Percentiles rank a stretch among this genome's conserved stretches.
Conservation (phyloP, 2,797 vertebrate genomes). For the Staurois parvus region DNA sequence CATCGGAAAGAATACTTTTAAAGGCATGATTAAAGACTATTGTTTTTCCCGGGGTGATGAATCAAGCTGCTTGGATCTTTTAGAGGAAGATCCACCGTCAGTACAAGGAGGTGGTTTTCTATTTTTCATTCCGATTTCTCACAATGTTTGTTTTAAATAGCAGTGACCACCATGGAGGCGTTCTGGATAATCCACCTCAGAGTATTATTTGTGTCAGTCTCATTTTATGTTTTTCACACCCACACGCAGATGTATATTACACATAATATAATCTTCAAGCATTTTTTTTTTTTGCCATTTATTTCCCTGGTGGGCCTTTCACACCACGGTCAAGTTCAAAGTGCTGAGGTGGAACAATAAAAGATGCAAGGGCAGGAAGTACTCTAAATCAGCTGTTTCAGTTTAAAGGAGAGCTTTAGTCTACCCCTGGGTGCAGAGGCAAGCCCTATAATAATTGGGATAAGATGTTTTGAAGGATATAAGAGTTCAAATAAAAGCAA, state of each 20-base stretch:
- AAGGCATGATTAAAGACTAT: conserved; percentile 14
- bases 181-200: background rate
- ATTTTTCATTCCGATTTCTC: too few relatives aligned
- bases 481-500: too few relatives aligned
- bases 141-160: background rate
- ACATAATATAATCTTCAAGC: background rate
- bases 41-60: background rate
- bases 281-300: background rate
- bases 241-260: background rate
- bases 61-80: background rate
- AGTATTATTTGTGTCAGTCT: background rate
- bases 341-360: background rate
- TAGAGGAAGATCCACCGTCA: background rate
- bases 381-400: conserved; percentile 1
- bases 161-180: background rate
- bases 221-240: background rate
- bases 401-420: background rate
- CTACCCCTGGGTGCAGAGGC: background rate
- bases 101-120: too few relatives aligned
- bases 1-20: conserved; percentile 8
- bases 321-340: background rate
- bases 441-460: background rate
- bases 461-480: too few relatives aligned
- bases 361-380: background rate
- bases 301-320: conserved; percentile 12